These are phyloP conservation scores for Catharus fuscescens DNA, from an alignment of 2,113 vertebrate genomes.

Conservation along the genomic window DNA sequence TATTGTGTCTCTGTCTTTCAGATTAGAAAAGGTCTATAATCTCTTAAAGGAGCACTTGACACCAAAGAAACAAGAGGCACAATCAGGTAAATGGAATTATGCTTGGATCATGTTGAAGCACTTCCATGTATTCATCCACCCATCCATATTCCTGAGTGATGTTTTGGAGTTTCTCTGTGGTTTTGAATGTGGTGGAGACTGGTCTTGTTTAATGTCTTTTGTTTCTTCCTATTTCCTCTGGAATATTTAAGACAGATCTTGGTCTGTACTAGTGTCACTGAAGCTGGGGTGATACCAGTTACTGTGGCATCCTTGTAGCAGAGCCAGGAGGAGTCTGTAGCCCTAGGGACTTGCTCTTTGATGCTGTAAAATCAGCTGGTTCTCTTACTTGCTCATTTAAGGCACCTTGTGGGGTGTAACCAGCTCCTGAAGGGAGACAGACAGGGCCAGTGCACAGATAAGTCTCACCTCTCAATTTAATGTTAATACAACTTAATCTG, in stretches of 20 bases:
- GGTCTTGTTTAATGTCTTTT: not conserved
- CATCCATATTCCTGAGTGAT: not conserved
- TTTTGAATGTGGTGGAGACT: not conserved
- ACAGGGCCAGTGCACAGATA: not conserved
- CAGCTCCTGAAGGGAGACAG: not conserved
- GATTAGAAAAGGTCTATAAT: conserved; percentile 94
- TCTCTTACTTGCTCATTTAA: not conserved
- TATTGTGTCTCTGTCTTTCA: conserved; percentile 66
- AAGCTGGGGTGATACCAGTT: not conserved
- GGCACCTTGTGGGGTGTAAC: not conserved
- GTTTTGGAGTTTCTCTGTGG: not conserved
- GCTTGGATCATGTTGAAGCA: not conserved
- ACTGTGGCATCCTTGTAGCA: not conserved
- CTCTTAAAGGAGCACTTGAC: conserved; percentile 90
- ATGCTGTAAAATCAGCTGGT: not conserved
- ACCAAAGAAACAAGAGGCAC: conserved; percentile 83
- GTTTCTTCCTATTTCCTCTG: not conserved
- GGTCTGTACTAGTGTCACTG: not conserved
- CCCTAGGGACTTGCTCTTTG: not conserved
- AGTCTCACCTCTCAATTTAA: not conserved
- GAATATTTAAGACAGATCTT: not conserved
- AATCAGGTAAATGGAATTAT: conserved; percentile 77
- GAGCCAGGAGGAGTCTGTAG: not conserved
- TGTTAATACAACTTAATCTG: not conserved
- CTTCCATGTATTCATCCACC: not conserved